Conservation (phyloP, 2,888 invertebrate species). For the Gastrophysa polygoni region DNA sequence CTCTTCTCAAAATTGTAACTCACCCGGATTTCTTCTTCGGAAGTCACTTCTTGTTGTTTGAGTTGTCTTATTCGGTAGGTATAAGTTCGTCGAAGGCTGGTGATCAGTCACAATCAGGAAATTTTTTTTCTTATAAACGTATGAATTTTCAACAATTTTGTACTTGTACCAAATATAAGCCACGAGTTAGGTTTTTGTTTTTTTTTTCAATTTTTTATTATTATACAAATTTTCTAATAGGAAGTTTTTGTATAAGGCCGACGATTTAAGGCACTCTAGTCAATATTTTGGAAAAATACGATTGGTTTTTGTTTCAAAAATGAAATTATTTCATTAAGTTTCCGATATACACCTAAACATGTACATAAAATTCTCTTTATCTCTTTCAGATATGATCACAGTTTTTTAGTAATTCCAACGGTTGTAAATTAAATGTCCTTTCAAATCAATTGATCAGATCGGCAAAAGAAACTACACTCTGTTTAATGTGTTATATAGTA, state of each 20-base stretch:
- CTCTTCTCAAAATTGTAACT: constrained; percentile 21
- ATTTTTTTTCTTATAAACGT: constrained; percentile 38
- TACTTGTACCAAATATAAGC: constrained; percentile 52
- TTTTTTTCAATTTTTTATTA: constrained; percentile 51
- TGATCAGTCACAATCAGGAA: constrained; percentile 44
- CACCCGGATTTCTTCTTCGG: constrained; percentile 25
- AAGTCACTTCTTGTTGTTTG: constrained; percentile 17
- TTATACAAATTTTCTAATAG: constrained; percentile 57
- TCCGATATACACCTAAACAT: constrained; percentile 46
- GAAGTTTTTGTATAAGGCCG: constrained; percentile 56
- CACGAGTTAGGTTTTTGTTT: constrained; percentile 48
- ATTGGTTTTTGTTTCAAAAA: constrained; percentile 46
- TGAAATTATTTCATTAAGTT: constrained; percentile 42
- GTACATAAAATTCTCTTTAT: constrained; percentile 39
- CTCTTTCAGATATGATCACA: constrained; percentile 48
- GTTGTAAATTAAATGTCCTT: constrained; percentile 35
- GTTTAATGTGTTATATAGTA: constrained; percentile 37
- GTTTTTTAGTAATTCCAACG: constrained; percentile 48
- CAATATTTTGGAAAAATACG: constrained; percentile 56
- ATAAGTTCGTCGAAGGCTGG: constrained; percentile 36
- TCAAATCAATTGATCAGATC: constrained; percentile 35
- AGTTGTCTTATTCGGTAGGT: constrained; percentile 31
- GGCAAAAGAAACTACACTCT: constrained; percentile 37
- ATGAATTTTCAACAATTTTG: constrained; percentile 48
- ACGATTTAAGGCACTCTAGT: constrained; percentile 59